phyloP scores from a whole-genome alignment of 2,797 vertebrate genomes.

The Cygnus olor region DNA sequence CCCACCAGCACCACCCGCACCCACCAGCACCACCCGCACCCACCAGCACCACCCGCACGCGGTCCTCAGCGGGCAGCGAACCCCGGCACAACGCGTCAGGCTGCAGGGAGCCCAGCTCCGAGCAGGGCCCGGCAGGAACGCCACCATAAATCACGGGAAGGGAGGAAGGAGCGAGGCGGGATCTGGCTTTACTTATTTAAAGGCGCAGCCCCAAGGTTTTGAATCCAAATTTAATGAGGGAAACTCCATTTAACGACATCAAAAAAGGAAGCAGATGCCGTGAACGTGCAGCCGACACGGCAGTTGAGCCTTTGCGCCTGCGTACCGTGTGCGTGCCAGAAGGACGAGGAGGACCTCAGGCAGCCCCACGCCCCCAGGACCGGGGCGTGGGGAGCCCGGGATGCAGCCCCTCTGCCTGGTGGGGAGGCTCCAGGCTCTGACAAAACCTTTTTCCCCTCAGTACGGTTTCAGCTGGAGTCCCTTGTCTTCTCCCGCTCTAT shows the following conservation, averaged over 20 bases:
- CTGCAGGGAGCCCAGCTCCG: neutral
- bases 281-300: neutral
- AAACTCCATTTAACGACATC: neutral
- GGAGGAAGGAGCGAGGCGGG: neutral
- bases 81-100: fast-evolving
- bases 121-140: fast-evolving
- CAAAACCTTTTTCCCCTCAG: neutral
- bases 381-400: fast-evolving
- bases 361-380: neutral
- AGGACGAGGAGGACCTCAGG: neutral
- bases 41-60: too few relatives aligned
- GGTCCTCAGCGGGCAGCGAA: too few relatives aligned
- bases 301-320: neutral
- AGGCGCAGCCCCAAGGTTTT: neutral
- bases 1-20: too few relatives aligned
- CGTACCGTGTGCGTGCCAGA: neutral
- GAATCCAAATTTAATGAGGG: neutral
- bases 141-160: neutral
- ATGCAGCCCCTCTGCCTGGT: neutral
- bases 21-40: too few relatives aligned
- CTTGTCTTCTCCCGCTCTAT: neutral
- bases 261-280: neutral
- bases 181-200: neutral
- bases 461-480: neutral
- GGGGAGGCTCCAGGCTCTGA: neutral